phyloP scores from a whole-genome alignment of 2,113 vertebrate species.

The zebrafish (Danio rerio) region DNA sequence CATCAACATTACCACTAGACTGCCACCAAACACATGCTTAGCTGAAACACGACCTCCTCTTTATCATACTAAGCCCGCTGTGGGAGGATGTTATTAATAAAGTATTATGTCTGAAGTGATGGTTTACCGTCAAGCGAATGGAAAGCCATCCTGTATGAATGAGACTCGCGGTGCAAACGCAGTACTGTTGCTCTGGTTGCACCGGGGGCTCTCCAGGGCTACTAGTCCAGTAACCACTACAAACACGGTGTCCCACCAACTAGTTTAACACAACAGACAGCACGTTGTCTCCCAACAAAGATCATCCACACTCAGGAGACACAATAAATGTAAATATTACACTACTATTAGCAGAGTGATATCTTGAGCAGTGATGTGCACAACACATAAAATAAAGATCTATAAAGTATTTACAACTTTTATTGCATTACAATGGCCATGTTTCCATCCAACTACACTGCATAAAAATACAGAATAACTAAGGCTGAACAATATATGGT shows the following conservation, averaged over 20 bases:
- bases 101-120: neutral
- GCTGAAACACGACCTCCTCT: neutral
- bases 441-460: too few species aligned
- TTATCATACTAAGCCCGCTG: neutral
- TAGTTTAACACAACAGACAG: conserved; percentile 46
- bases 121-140: conserved; percentile 47
- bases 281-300: conserved; percentile 5
- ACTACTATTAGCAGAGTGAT: too few species aligned
- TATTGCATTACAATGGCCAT: too few species aligned
- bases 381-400: too few species aligned
- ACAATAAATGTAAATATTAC: too few species aligned
- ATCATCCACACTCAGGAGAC: conserved; percentile 5
- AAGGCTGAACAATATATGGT: too few species aligned
- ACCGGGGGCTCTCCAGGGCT: conserved; percentile 68
- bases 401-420: too few species aligned
- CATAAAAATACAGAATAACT: too few species aligned
- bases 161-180: conserved; percentile 56
- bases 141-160: conserved; percentile 38
- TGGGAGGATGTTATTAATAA: neutral
- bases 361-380: too few species aligned
- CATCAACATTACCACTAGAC: neutral
- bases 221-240: conserved; percentile 73
- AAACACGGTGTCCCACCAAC: conserved; percentile 65
- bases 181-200: conserved; percentile 73
- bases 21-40: neutral